Base-by-base conservation (phyloP, 2,888 invertebrate species). In the Mycalesis mineus region DNA sequence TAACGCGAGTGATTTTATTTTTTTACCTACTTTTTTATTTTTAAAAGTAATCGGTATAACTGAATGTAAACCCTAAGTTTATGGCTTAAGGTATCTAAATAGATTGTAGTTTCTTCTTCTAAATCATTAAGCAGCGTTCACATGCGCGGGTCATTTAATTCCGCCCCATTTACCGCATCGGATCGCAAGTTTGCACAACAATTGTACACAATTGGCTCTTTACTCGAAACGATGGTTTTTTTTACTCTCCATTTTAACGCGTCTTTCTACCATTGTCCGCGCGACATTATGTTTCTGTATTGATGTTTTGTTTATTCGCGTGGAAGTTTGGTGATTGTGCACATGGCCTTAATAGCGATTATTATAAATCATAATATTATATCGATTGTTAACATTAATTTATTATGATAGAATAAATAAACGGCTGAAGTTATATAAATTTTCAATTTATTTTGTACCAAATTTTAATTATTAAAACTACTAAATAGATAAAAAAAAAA, bases 141-240 rank as follows among this genome's bases (percentile, higher is more conserved):
- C 86, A 88, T 79, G 73, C 77, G 75, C 82, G 76, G 68, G 66
- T 70, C 80, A 78, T 82, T 85, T 83, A 84, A 75, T 82, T 75
- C 72, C 83, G 88, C 78, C 81, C 88, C 88, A 89, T 89, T 86
- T 86, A 80, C 78, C 87, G 82, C 73, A 77, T 80, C 87, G 78
- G 84, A 88, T 87, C 78, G 77, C 69, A 73, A 88, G 88, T 88
- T 88, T 88, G 84, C 86, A 83, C 88, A 88, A 88, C 88, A 87
- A 82, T 72, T 69, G 71, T 54, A 61, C 80, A 70, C 74, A 73
- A 75, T 82, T 44, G 76, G 80, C 77, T 80, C 82, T 88, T 88
- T 88, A 88, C 88, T 84, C 77, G 77, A 81, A 83, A 79, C 77
- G 82, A 74, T 73, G 72, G 76, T 84, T 87, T 88, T 87, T 72